Base-by-base conservation (phyloP, 1,140 invertebrate genomes). In the Condylostylus longicornis region DNA sequence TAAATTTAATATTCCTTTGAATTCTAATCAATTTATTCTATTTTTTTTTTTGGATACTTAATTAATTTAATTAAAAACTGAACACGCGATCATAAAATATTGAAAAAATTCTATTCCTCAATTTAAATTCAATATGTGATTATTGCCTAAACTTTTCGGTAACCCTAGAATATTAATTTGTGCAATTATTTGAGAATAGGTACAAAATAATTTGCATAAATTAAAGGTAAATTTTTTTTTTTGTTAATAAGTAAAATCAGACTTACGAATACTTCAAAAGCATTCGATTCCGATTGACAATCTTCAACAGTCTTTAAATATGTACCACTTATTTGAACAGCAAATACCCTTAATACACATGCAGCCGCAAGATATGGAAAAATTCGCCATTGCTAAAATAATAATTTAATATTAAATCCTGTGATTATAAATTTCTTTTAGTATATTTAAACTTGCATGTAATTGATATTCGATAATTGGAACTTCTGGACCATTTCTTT, bases 401-500 rank as follows among this genome's bases (percentile, higher is more conserved):
- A 48, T 38, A 43, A 2, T 34, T 28, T 30, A 7, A 21, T 17
- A 43, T 38, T 31, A 32, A 37, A 1, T 31, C n/a, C 10, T 14
- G 13, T 27, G 33, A 27, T 27, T 39, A 28, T 30, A 32, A 38
- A 35, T 12, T 8, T 35, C 5, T 1, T 29, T 37, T 37, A 42
- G 35, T 30, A 13, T 43, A 39, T 14, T 34, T 29, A 5, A 36
- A 64, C 67, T 67, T 49, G 78, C 72, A 62, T 86, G 86, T 33
- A 87, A 64, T 58, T 85, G 86, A 66, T 96, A 96, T 60, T 95
- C 88, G 35, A 97, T 64, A 31, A 95, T 77, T 18, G 89, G 75
- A 35, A 80, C 67, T 67, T 94, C 88, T 34, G 68, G 66, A 38
- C 68, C 65, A 18, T 68, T 59, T 9, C 66, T 56, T 9, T 73